phyloP scores from a whole-genome alignment of 92 coral and sea anemone species.

The Ricordea florida region DNA sequence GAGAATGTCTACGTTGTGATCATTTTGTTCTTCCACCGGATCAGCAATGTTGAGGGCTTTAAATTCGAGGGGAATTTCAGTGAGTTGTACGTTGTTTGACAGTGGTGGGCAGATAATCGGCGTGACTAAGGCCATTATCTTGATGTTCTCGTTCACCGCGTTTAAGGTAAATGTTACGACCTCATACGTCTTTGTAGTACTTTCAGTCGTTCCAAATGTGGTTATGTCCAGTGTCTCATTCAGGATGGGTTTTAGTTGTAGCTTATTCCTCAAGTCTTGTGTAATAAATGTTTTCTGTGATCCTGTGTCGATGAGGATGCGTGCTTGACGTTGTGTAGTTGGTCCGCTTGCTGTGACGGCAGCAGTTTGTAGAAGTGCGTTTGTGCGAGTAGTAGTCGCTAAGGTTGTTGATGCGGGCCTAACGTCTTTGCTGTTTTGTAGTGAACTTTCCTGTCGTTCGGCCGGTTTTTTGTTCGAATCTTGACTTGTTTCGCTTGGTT shows the following conservation, averaged over 20 bases:
- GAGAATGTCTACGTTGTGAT: background rate
- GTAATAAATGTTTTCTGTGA: conserved; percentile 68
- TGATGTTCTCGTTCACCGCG: conserved; percentile 20
- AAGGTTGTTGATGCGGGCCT: conserved; percentile 29
- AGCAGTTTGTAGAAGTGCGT: conserved; percentile 39
- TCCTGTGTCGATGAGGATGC: conserved; percentile 62
- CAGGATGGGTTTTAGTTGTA: conserved; percentile 18
- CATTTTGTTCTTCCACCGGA: background rate
- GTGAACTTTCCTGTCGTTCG: conserved; percentile 9
- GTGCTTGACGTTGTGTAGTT: conserved; percentile 44
- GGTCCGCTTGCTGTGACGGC: conserved; percentile 50
- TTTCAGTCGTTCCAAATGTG: conserved; percentile 60
- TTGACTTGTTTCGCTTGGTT: conserved; percentile 16
- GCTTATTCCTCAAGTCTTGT: conserved; percentile 47
- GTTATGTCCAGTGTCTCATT: conserved; percentile 45
- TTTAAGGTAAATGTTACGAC: conserved; percentile 33
- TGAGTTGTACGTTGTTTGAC: background rate
- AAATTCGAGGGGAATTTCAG: background rate
- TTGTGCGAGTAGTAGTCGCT: conserved; percentile 25
- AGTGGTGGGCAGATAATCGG: conserved; percentile 60
- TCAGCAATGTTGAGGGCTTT: conserved; percentile 8
- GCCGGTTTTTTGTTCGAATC: conserved; percentile 25
- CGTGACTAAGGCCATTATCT: conserved; percentile 34
- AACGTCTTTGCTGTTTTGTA: conserved; percentile 1
- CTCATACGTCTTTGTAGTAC: conserved; percentile 28